Evolutionary conservation across 2,113 vertebrate species (phyloP).

Genomic region (Chelonoidis abingdonii): DNA sequence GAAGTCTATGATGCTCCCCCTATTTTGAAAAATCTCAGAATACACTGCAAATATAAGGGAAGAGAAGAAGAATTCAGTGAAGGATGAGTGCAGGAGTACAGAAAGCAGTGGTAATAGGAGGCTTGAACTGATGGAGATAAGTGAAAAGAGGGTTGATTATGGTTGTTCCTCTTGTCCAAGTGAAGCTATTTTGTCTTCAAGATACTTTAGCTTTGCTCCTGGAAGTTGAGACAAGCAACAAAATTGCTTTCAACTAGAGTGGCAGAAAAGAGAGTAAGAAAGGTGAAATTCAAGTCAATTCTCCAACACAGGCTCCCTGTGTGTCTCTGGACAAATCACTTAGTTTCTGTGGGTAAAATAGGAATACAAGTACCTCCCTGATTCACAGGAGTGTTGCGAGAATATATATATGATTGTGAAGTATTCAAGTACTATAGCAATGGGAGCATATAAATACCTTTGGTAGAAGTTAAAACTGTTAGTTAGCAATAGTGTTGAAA

Average conservation of each 20-base stretch:
- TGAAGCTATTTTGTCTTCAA: not conserved
- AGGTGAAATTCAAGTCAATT: not conserved
- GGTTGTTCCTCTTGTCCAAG: not conserved
- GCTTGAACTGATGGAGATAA: not conserved
- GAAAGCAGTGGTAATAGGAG: not conserved
- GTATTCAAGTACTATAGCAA: not conserved
- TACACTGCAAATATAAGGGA: not conserved
- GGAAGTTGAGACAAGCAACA: not conserved
- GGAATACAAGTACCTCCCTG: not conserved
- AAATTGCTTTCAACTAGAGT: not conserved
- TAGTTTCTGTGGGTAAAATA: not conserved
- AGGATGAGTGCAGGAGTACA: not conserved
- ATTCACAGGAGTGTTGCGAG: not conserved
- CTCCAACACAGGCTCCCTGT: not conserved
- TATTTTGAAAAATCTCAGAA: not conserved
- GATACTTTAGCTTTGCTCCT: not conserved
- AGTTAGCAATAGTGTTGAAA: not conserved
- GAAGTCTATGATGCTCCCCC: rapidly evolving
- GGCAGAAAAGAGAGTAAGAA: not conserved
- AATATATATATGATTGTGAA: too few species aligned
- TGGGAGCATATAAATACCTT: not conserved
- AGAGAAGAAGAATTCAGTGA: not conserved
- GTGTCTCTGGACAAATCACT: not conserved
- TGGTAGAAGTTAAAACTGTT: not conserved
- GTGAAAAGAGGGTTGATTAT: not conserved